Evolutionary conservation across 2,888 invertebrate species (phyloP), one percentile per base, ranked within the genome.

Genomic region (Mactromeris polynyma): DNA sequence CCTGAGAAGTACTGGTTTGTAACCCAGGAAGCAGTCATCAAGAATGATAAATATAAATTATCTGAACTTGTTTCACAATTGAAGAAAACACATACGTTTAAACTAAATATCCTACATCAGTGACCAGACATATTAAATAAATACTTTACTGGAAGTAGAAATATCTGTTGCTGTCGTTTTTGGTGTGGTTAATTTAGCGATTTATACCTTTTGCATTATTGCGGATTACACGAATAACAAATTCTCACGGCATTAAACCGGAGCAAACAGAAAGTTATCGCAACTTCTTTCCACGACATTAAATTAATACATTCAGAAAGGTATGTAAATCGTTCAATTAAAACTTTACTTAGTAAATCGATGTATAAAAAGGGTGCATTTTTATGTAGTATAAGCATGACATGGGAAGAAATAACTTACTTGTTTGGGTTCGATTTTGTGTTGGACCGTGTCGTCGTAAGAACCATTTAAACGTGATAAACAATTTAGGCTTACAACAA

Each of bases 221-320:
- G 36, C 81, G 26, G 7, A 36, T 81, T 11, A 36, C 58, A 81
- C 58, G 81, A 33, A 36, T 17, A 19, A 19, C 26, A 26, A n/a
- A 54, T 81, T 81, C 54, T 81, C 46, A 81, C 81, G 79, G 36
- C 17, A 38, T 40, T 17, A 33, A 17, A 19, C 33, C 0, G 36
- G 26, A 36, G 81, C 51, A 81, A 81, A 81, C 81, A 81, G 81
- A 81, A 81, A 81, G 54, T 81, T 11, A 14, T 42, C n/a, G 21
- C 21, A 42, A 6, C 4, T 7, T 79, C 26, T 21, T 40, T 33
- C 40, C 26, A 1, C n/a, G 3, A 7, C 26, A 21, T 26, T 64
- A 26, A 4, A 64, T 4, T 9, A 26, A 26, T 26, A 64, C 26
- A 26, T 4, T 26, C 9, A 9, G 58, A n/a, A 64, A 64, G 11